phyloP scores from a whole-genome alignment of 2,113 vertebrate genomes.

The Phasianus colchicus region DNA sequence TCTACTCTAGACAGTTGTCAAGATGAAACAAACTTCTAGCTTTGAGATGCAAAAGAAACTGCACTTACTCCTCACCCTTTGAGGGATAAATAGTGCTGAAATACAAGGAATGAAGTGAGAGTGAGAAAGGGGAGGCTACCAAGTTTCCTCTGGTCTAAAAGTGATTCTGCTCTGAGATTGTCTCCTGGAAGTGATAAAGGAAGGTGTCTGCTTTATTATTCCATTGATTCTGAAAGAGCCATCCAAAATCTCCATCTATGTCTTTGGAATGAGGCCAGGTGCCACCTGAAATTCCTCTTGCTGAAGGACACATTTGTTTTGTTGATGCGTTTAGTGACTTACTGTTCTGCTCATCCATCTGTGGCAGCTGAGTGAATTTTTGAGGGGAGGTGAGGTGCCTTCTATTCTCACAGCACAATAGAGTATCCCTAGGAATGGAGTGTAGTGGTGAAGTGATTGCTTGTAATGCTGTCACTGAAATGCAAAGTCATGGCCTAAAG shows the following conservation, averaged over 20 bases:
- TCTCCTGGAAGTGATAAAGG: neutral
- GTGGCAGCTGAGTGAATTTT: neutral
- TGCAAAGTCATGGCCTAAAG: too few species aligned
- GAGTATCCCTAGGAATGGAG: neutral
- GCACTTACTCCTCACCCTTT: neutral
- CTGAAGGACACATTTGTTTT: neutral
- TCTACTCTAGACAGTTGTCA: neutral
- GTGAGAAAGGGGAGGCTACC: neutral
- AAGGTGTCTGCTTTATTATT: neutral
- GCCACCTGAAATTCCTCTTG: neutral
- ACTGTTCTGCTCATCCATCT: neutral
- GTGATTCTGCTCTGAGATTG: neutral
- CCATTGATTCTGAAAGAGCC: neutral
- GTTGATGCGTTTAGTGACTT: neutral
- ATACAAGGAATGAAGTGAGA: neutral
- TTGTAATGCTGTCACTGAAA: too few species aligned
- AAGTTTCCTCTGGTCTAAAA: neutral
- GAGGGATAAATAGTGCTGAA: neutral
- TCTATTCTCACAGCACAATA: neutral
- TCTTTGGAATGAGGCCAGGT: neutral
- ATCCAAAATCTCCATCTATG: neutral
- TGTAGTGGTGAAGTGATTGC: neutral
- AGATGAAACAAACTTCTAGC: accelerated
- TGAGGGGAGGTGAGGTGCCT: accelerated
- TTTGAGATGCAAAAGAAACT: neutral